Percentiles rank a stretch among this genome's conserved stretches.
These are phyloP conservation scores for Drosophila kanapiae DNA, from an alignment of 1,140 invertebrate genomes.

Conservation along the genomic window DNA sequence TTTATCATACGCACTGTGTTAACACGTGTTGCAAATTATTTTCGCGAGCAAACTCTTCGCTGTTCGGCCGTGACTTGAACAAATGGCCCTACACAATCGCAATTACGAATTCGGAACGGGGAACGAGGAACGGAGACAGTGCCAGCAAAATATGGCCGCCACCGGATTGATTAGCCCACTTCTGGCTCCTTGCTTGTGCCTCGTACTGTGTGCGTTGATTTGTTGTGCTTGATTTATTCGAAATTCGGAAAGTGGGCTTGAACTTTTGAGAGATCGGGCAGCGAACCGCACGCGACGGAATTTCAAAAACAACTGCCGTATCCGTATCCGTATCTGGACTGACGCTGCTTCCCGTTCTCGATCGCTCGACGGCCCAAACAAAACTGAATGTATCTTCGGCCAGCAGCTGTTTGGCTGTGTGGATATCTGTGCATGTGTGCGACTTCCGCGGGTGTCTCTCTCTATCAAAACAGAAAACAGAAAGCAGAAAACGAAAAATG, in stretches of 20 bases:
- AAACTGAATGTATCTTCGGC: constrained; percentile 14
- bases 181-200: neutral
- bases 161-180: constrained; percentile 26
- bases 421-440: neutral
- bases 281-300: constrained; percentile 66
- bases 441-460: constrained; percentile 3
- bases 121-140: constrained; percentile 20
- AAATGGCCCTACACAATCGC: constrained; percentile 53
- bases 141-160: constrained; percentile 41
- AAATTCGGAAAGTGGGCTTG: constrained; percentile 12
- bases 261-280: constrained; percentile 36
- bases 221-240: constrained; percentile 18
- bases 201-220: constrained; percentile 32
- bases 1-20: constrained; percentile 72
- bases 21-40: constrained; percentile 76
- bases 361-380: constrained; percentile 15
- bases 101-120: constrained; percentile 21
- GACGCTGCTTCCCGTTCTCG: constrained; percentile 11
- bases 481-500: constrained; percentile 52
- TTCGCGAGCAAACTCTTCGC: constrained; percentile 42
- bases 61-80: constrained; percentile 60
- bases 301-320: constrained; percentile 62
- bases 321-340: constrained; percentile 18
- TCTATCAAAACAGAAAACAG: constrained; percentile 1
- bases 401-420: constrained; percentile 9